These are phyloP conservation scores for Drosophila parabipectinata DNA, from an alignment of 1,140 invertebrate genomes.

Conservation along the genomic window DNA sequence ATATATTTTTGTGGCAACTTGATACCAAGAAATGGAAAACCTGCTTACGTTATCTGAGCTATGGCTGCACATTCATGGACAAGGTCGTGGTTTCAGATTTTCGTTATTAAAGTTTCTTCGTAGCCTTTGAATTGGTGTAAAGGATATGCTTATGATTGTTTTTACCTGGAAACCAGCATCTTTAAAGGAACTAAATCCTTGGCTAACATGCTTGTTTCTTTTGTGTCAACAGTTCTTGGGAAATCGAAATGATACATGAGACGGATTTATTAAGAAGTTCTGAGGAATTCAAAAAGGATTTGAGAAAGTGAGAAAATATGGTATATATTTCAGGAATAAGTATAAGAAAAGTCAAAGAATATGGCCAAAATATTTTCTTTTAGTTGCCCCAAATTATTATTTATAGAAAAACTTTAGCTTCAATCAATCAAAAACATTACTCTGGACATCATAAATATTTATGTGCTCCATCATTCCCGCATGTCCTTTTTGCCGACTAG, in stretches of 20 bases:
- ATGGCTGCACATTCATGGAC: not conserved
- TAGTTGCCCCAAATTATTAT: not conserved
- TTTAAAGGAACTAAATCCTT: not conserved
- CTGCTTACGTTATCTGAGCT: not conserved
- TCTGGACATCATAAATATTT: not conserved
- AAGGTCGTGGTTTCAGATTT: not conserved
- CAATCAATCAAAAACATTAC: not conserved
- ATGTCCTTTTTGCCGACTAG: not conserved
- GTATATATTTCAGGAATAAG: too few relatives aligned
- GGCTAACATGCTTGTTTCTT: not conserved
- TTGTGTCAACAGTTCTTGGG: not conserved
- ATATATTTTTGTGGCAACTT: not conserved
- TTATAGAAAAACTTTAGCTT: not conserved
- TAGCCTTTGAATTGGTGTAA: not conserved
- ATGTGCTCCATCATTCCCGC: not conserved
- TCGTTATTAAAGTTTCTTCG: not conserved
- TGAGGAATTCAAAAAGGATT: not conserved
- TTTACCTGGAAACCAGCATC: constrained; percentile 8
- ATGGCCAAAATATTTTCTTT: too few relatives aligned
- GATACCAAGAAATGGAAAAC: constrained; percentile 4
- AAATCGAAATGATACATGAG: not conserved
- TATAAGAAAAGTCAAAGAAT: too few relatives aligned
- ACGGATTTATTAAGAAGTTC: not conserved
- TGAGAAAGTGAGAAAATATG: not conserved
- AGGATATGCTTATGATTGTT: not conserved